Conservation (phyloP, 2,888 invertebrate species). For the Drosophila melanosoma region DNA sequence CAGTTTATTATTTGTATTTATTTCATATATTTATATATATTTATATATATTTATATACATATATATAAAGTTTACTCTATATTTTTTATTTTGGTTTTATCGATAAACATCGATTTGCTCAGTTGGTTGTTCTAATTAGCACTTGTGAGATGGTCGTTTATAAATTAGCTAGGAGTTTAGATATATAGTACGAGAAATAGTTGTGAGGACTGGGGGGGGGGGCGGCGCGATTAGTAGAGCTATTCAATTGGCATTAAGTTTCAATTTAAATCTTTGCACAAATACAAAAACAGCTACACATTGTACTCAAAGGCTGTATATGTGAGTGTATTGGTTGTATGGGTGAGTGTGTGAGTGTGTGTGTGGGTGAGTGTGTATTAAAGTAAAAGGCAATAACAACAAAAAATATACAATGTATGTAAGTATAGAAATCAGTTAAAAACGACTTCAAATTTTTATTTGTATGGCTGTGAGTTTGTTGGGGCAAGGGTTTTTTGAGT, state of each 20-base stretch:
- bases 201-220: neutral
- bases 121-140: slow-evolving; percentile 79
- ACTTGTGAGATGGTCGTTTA: slow-evolving; percentile 86
- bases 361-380: neutral
- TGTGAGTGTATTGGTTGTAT: slow-evolving; percentile 11
- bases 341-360: slow-evolving; percentile 16
- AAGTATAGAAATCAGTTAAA: slow-evolving; percentile 11
- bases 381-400: slow-evolving; percentile 5
- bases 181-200: slow-evolving; percentile 16
- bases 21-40: slow-evolving; percentile 3
- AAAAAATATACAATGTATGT: slow-evolving; percentile 1
- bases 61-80: neutral
- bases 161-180: slow-evolving; percentile 57
- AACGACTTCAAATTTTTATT: slow-evolving; percentile 2
- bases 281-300: slow-evolving; percentile 50
- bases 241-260: slow-evolving; percentile 54
- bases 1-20: slow-evolving; percentile 17
- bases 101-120: slow-evolving; percentile 45
- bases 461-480: slow-evolving; percentile 1
- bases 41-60: neutral
- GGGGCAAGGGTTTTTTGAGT: neutral
- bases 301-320: slow-evolving; percentile 34
- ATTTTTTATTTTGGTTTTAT: slow-evolving; percentile 31
- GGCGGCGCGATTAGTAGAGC: slow-evolving; percentile 17
- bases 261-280: slow-evolving; percentile 39